A percentile compares a stretch with the other conserved stretches of the same genome.
These are phyloP conservation scores for Zaprionus nigranus DNA, from an alignment of 1,140 invertebrate species.

Conservation along the genomic window DNA sequence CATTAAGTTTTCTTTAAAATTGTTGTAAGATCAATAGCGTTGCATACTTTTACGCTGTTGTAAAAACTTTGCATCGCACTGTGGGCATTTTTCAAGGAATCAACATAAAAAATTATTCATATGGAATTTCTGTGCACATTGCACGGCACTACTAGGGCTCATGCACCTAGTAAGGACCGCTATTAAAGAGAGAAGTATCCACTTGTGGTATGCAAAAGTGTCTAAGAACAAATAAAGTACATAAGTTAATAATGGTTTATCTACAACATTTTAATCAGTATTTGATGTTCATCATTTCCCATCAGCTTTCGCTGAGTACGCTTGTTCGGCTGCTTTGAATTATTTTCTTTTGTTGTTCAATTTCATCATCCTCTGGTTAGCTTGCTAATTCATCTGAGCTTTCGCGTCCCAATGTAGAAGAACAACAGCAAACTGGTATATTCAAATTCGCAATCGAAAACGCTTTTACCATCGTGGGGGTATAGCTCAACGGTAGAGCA, in stretches of 20 bases:
- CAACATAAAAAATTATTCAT: neutral
- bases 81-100: neutral
- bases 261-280: too few species aligned
- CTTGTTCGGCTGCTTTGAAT: too few species aligned
- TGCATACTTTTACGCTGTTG: constrained; percentile 35
- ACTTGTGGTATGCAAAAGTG: too few species aligned
- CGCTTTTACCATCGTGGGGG: neutral
- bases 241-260: too few species aligned
- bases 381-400: neutral
- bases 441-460: neutral
- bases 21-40: neutral
- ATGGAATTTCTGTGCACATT: neutral
- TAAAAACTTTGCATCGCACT: neutral
- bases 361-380: neutral
- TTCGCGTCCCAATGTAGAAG: fast-evolving
- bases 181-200: too few species aligned
- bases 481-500: neutral
- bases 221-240: too few species aligned
- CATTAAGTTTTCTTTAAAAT: too few species aligned
- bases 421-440: neutral
- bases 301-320: too few species aligned
- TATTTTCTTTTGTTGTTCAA: too few species aligned
- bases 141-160: too few species aligned
- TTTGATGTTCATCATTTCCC: too few species aligned
- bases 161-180: too few species aligned